Conservation (phyloP, 23 tunicate species). For the Trididemnum nubilum region DNA sequence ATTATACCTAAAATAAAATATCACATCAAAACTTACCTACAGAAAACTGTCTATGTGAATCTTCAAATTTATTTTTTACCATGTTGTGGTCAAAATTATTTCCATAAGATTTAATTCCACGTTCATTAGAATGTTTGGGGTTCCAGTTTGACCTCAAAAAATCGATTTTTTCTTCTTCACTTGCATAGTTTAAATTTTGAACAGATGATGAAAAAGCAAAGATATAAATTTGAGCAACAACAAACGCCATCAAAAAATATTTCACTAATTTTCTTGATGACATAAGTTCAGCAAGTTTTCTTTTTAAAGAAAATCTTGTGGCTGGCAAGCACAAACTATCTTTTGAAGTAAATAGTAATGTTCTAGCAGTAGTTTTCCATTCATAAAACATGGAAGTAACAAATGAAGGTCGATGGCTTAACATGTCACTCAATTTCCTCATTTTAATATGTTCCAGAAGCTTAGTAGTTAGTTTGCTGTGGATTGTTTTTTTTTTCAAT, state of each 20-base stretch:
- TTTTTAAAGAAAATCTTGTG: not conserved
- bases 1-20: no score
- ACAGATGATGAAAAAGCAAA: not conserved
- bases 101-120: conserved; percentile 18
- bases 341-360: not conserved
- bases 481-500: no score
- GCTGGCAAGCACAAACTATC: not conserved
- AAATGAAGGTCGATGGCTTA: no score
- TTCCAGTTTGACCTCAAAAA: not conserved
- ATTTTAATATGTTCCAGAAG: no score
- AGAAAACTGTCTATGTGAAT: not conserved
- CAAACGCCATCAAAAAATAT: not conserved
- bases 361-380: not conserved
- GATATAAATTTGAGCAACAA: not conserved
- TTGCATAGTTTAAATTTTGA: not conserved
- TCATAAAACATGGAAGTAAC: not conserved
- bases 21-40: conserved; percentile 4
- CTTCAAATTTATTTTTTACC: not conserved
- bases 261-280: not conserved
- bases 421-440: no score
- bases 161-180: not conserved
- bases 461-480: no score
- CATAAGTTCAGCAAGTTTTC: not conserved
- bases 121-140: not conserved
- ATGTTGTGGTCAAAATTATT: not conserved